Conservation (phyloP, 1,140 invertebrate genomes). For the Euglossa dilemma region DNA sequence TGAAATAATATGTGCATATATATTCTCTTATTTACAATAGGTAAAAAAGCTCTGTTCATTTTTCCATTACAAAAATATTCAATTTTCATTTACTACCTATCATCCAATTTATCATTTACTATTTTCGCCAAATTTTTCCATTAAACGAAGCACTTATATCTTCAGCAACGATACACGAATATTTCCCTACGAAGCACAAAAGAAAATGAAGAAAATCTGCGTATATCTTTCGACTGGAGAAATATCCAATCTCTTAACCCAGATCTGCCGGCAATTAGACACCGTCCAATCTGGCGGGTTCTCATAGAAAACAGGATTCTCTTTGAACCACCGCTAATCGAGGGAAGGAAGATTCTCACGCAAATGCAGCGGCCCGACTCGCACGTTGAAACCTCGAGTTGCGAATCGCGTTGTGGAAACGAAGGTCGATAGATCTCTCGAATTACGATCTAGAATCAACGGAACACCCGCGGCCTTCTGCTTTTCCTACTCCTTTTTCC, state of each 20-base stretch:
- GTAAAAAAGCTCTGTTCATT: background rate
- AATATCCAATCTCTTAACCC: background rate
- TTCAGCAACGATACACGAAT: background rate
- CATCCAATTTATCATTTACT: background rate
- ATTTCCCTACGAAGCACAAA: no score
- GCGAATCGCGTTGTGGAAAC: background rate
- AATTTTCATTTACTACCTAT: background rate
- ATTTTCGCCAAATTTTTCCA: background rate
- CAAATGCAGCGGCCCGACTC: background rate
- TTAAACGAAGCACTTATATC: background rate
- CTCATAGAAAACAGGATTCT: background rate
- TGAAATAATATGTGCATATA: background rate
- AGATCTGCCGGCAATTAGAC: background rate
- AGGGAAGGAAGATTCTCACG: background rate
- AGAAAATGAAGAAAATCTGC: background rate
- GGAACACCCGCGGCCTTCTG: background rate
- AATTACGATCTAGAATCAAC: constrained; percentile 2
- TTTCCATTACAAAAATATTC: background rate
- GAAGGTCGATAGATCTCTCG: background rate
- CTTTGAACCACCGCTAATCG: background rate
- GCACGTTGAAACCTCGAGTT: background rate
- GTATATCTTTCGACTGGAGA: background rate
- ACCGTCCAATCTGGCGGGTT: background rate
- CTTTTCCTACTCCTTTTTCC: background rate
- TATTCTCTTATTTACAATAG: background rate